A percentile compares a stretch with the other conserved stretches of the same genome.
Conservation (phyloP, 2,888 invertebrate genomes). For the Torymus texanus region DNA sequence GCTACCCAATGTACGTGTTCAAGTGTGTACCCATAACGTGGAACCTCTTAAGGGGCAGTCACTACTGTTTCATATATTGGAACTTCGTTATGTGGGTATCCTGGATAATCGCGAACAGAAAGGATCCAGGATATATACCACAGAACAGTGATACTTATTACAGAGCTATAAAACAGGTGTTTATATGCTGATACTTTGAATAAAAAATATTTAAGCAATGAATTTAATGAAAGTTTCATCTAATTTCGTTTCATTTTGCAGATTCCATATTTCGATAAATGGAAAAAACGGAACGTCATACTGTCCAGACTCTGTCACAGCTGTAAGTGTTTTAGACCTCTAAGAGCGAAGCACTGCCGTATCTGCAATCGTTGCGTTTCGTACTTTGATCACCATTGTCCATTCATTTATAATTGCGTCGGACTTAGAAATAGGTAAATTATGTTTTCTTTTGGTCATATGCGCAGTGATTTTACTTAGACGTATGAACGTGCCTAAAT, state of each 20-base stretch:
- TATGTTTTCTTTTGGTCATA: background rate
- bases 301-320: conserved; percentile 92
- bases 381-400: conserved; percentile 96
- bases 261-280: conserved; percentile 94
- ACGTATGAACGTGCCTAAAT: background rate
- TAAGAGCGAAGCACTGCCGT: conserved; percentile 93
- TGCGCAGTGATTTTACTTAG: background rate
- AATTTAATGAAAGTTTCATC: background rate
- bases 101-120: conserved; percentile 91
- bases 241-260: conserved; percentile 55
- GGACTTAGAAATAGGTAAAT: conserved; percentile 86
- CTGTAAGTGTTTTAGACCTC: conserved; percentile 89
- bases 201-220: background rate
- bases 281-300: conserved; percentile 90
- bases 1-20: conserved; percentile 94
- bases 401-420: conserved; percentile 96
- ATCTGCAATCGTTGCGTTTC: conserved; percentile 92
- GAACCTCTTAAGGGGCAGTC: conserved; percentile 89
- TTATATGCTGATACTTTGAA: background rate
- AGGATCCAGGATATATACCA: conserved; percentile 93
- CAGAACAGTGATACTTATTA: conserved; percentile 93
- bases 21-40: conserved; percentile 93
- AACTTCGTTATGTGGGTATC: conserved; percentile 95
- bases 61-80: conserved; percentile 93
- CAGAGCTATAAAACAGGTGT: conserved; percentile 87